A percentile compares a stretch with the other conserved stretches of the same genome.
phyloP scores from a whole-genome alignment of 2,797 vertebrate species.

The Denticeps clupeoides region DNA sequence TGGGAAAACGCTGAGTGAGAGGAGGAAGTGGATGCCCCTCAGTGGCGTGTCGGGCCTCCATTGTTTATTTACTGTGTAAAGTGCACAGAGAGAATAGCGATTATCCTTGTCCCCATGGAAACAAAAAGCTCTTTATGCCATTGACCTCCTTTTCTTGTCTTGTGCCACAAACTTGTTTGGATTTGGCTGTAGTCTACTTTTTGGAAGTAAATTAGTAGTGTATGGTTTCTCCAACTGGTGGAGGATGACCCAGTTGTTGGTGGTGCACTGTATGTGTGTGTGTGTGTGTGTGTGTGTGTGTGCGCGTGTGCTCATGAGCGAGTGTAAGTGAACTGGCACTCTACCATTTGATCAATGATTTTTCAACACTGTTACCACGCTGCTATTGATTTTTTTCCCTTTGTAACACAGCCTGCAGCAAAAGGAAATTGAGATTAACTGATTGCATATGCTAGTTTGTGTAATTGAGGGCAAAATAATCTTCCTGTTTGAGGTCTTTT shows the following conservation, averaged over 20 bases:
- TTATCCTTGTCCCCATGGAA: constrained; percentile 48
- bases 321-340: too few species aligned
- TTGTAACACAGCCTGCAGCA: too few species aligned
- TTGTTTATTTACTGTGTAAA: constrained; percentile 43
- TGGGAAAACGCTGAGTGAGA: constrained; percentile 33
- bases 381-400: too few species aligned
- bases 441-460: too few species aligned
- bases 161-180: constrained; percentile 25
- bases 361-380: too few species aligned
- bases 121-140: constrained; percentile 60
- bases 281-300: too few species aligned
- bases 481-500: too few species aligned
- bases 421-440: too few species aligned
- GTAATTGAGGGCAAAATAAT: too few species aligned
- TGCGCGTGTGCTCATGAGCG: too few species aligned
- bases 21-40: constrained; percentile 20
- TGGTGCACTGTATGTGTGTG: too few species aligned
- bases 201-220: neutral
- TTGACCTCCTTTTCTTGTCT: constrained; percentile 46
- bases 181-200: constrained; percentile 19
- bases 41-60: constrained; percentile 15
- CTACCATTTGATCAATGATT: too few species aligned
- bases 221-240: neutral
- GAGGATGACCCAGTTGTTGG: neutral
- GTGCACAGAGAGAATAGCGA: constrained; percentile 36